Evolutionary conservation across 2,888 invertebrate species (phyloP), one percentile per base, ranked within the genome.

Genomic region (Ptychoptera contaminata): DNA sequence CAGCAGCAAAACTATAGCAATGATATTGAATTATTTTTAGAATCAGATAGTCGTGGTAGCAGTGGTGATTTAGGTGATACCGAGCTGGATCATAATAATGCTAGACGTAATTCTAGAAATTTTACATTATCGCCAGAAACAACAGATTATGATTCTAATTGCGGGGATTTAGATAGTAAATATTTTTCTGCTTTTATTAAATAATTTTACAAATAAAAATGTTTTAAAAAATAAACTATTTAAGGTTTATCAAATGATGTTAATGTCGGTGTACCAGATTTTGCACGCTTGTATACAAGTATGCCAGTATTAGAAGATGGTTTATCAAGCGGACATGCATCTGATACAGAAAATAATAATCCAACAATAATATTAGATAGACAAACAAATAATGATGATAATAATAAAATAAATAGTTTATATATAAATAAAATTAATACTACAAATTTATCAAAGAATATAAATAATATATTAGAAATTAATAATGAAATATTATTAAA

Each of bases 271-370:
- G 23, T 23, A 23, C 23, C 34, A 2, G 42, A 16, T 34, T 42
- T 34, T 56, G 69, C 77, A 35, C 73, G 75, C 62, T 73, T 76
- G 66, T 82, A 73, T 65, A 78, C 77, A 42, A 79, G 78, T 55
- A 84, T 94, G 83, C 94, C 94, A 1, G 82, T 90, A 12, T 76
- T 94, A 38, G 92, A 93, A 61, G 94, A 94, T 63, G 93, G 92
- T 0, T 69, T 94, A 46, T 92, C 92, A 2, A 92, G 92, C 34
- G 92, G 92, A 2, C 92, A 92, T 60, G 88, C 82, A 2, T 91
- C 91, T 50, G 93, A 93, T 59, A 84, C 80, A 0, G 93, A 93
- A 67, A 87, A 87, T 61, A 86, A 85, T 58, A 87, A 86, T 63
- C 81, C 23, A 23, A 23, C 23, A 23, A 23, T 23, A 23, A 23